Conservation (phyloP, 2,113 vertebrate species). For the Craseonycteris thonglongyai region DNA sequence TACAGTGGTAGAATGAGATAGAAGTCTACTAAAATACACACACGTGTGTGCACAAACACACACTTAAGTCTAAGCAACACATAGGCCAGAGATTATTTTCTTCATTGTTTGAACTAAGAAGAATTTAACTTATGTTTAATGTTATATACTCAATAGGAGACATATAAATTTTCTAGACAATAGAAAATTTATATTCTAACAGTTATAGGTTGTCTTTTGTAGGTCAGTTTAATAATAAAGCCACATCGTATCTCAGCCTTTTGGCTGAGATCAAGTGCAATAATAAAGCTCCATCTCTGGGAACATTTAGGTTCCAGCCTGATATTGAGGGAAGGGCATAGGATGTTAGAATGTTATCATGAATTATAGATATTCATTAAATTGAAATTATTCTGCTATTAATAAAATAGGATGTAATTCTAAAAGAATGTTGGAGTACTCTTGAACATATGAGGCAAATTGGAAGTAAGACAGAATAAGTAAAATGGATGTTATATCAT, state of each 20-base stretch:
- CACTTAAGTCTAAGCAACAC: background rate
- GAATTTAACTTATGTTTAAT: slow-evolving; percentile 11
- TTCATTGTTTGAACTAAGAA: background rate
- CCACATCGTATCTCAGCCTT: no score
- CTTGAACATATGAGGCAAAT: slow-evolving; percentile 10
- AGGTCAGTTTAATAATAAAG: background rate
- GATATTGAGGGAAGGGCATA: background rate
- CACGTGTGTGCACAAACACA: background rate
- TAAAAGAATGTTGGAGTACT: background rate
- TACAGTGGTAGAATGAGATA: background rate
- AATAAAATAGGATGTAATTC: slow-evolving; percentile 33
- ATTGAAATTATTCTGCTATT: slow-evolving; percentile 35
- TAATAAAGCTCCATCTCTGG: background rate
- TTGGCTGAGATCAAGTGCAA: no score
- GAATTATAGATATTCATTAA: slow-evolving; percentile 15
- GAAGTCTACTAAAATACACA: background rate
- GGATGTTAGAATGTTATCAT: background rate
- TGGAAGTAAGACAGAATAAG: background rate
- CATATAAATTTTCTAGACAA: background rate
- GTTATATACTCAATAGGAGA: background rate
- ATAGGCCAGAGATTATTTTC: background rate
- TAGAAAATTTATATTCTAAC: background rate
- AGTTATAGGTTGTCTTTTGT: background rate
- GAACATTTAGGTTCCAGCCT: background rate
- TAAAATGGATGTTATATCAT: background rate